Conservation (phyloP, 2,113 vertebrate genomes). For the Tor tambroides region DNA sequence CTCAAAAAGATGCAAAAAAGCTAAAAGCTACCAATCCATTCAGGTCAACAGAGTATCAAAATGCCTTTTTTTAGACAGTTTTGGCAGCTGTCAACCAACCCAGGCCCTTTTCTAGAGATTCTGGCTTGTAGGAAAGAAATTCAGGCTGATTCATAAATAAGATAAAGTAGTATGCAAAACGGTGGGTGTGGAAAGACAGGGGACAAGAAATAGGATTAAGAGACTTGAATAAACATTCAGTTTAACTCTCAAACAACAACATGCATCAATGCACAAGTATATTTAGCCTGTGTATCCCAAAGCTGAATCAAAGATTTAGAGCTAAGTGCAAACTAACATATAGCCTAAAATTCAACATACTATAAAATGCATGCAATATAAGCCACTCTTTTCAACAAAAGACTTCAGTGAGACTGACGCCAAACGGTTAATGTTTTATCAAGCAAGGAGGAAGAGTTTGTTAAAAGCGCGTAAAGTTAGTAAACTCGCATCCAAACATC, state of each 20-base stretch:
- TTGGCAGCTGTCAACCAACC: not conserved
- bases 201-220: not conserved
- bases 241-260: not conserved
- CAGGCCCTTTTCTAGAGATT: not conserved
- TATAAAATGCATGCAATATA: not conserved
- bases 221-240: not conserved
- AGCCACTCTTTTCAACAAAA: not conserved
- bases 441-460: conserved; percentile 6
- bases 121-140: not conserved
- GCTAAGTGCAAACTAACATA: not conserved
- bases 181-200: not conserved
- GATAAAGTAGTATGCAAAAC: not conserved
- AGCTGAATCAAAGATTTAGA: not conserved
- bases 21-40: not conserved
- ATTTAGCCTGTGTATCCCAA: not conserved
- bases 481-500: conserved; percentile 2
- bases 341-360: not conserved
- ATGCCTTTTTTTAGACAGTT: not conserved
- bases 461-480: not conserved
- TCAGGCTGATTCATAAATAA: not conserved
- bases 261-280: not conserved
- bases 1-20: not conserved
- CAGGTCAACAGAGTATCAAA: not conserved
- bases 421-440: conserved; percentile 28
- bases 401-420: not conserved